Conservation (phyloP, 2,113 vertebrate species). For the Recurvirostra avosetta region DNA sequence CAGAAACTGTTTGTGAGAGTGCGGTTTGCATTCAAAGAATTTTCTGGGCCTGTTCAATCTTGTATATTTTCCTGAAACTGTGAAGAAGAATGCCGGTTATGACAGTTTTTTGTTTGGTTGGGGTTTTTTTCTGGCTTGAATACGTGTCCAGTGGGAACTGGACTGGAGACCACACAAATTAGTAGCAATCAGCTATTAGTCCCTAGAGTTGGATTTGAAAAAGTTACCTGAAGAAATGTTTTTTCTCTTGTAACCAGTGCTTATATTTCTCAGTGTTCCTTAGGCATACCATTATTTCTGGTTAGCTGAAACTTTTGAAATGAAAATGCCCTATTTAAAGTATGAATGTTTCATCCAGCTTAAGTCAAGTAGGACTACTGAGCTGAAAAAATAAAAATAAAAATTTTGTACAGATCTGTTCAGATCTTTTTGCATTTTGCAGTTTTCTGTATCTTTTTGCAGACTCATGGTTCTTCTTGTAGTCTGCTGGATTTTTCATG, state of each 20-base stretch:
- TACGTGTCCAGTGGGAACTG: background rate
- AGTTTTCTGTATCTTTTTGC: background rate
- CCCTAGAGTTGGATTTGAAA: background rate
- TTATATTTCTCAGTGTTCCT: background rate
- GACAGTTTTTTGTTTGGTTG: background rate
- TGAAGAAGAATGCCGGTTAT: background rate
- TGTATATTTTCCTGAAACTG: background rate
- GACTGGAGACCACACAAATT: background rate
- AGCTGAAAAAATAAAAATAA: background rate
- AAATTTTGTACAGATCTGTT: background rate
- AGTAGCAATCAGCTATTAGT: background rate
- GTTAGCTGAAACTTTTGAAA: background rate
- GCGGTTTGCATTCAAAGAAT: background rate
- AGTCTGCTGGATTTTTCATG: background rate
- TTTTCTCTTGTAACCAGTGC: background rate
- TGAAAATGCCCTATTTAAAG: background rate
- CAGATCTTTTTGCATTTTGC: background rate
- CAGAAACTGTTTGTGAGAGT: background rate
- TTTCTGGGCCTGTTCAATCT: background rate
- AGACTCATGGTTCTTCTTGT: background rate
- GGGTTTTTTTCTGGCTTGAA: background rate
- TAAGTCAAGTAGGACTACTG: background rate
- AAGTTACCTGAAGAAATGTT: background rate
- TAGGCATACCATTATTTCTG: background rate
- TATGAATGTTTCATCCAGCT: background rate